Evolutionary conservation across 2,797 vertebrate species (phyloP), one percentile per base, ranked within the genome.

Genomic region (Danio albolineatus): DNA sequence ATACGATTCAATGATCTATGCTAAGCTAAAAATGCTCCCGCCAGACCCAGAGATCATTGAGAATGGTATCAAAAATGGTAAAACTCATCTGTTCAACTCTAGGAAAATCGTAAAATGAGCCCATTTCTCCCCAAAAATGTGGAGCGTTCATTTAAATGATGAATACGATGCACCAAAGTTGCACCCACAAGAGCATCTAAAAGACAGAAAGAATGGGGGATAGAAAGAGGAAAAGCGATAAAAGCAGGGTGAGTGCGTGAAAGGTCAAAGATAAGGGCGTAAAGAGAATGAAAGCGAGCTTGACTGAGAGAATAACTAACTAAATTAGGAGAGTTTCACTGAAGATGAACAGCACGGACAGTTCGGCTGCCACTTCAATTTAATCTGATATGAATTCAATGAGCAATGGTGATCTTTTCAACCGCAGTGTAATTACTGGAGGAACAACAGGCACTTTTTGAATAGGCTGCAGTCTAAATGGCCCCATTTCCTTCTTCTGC

Each of bases 341-440:
- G 76, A 80, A 82, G 46, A 51, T 74, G 72, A 75, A 46, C 43
- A 78, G 71, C 64, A 12, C 49, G 82, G 64, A 14, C 75, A 76
- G 82, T 61, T 65, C 64, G 64, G 85, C 73, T 82, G 81, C 78
- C 74, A 77, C 83, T 80, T 75, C 84, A 88, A 75, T 91, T 91
- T 89, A 85, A 91, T 92, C 91, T 92, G 87, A 92, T 92, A 92
- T 91, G 86, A 92, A 93, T 93, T 93, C 90, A 94, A 92, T 93
- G 91, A 83, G 83, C 88, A 87, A 85, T 82, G 82, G 49, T 82
- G 78, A 89, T 91, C 89, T 91, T 85, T 83, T 83, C 86, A 87
- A 86, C 88, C 87, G 66, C 73, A 79, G 88, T 88, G 90, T 92
- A 94, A 94, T 94, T 93, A 93, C 90, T 72, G 43, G 73, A 84